phyloP scores from a whole-genome alignment of 2,888 invertebrate genomes.

The Lymantria dispar region DNA sequence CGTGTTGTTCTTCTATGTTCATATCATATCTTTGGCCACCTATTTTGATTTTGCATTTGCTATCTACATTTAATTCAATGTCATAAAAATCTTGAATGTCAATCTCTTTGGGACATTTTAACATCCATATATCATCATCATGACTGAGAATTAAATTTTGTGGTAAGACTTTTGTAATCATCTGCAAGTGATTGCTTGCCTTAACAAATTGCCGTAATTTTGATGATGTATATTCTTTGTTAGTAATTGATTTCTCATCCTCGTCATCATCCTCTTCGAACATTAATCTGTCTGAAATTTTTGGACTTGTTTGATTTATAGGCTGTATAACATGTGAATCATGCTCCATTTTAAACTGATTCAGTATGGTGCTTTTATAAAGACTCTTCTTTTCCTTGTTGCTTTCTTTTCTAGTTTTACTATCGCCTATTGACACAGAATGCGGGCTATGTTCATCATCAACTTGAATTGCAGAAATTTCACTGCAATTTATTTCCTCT shows the following conservation, averaged over 20 bases:
- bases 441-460: conserved; percentile 17
- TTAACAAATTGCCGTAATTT: conserved; percentile 45
- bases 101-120: conserved; percentile 56
- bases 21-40: conserved; percentile 56
- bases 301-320: conserved; percentile 20
- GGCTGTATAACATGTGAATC: neutral
- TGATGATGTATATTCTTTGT: conserved; percentile 15
- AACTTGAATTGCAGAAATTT: conserved; percentile 32
- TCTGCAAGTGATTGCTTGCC: conserved; percentile 38
- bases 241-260: conserved; percentile 2
- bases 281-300: conserved; percentile 51
- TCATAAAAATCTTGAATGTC: conserved; percentile 41
- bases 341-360: neutral
- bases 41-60: conserved; percentile 59
- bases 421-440: conserved; percentile 12
- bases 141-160: conserved; percentile 31
- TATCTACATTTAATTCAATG: conserved; percentile 41
- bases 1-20: conserved; percentile 23
- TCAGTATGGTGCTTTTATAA: conserved; percentile 3
- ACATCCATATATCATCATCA: conserved; percentile 62
- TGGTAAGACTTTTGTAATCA: conserved; percentile 20
- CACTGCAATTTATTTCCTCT: conserved; percentile 16
- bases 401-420: conserved; percentile 4
- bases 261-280: conserved; percentile 50
- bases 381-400: conserved; percentile 6